Evolutionary conservation across 2,888 invertebrate species (phyloP), one percentile per base, ranked within the genome.

Genomic region (Caenorhabditis angaria): DNA sequence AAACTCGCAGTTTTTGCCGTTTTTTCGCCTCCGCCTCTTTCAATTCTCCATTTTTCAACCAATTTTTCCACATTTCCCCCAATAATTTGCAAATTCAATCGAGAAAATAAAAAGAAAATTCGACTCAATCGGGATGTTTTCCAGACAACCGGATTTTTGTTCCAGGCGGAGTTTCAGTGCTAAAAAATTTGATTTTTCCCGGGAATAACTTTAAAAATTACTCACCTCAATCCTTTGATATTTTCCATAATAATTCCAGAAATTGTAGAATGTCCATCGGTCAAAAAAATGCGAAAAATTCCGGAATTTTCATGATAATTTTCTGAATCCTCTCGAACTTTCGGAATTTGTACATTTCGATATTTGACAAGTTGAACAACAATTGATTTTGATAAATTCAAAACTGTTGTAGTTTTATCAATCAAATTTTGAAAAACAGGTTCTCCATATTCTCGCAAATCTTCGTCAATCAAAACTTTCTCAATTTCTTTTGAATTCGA

Each of bases 31-130:
- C 54, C 58, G 22, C 66, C 61, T 28, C 63, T 78, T 51, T 83
- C 82, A 12, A 80, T 62, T 55, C 67, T 70, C 84, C 84, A 84
- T 60, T 76, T 80, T 55, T 84, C 83, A n/a, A 85, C 76, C 48
- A 84, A 64, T 18, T 71, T 62, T 8, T 76, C 78, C 14, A 84
- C 84, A 25, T 65, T 60, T 55, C 84, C 84, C 25, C 84, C 84
- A n/a, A 84, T 48, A 1, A 84, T 61, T n/a, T 53, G 63, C 6
- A 67, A 58, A 62, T 85, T 76, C 12, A 54, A 56, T n/a, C 59
- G 51, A 12, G 54, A 59, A 22, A 84, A 66, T n/a, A 50, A 82
- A 56, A 48, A 84, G 57, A 56, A 80, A 76, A 1, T 69, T 76
- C 14, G 67, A 66, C 50, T 85, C 83, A 8, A 76, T 59, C 5